A percentile compares a stretch with the other conserved stretches of the same genome.
Conservation (phyloP, 2,113 vertebrate genomes). For the Athene noctua region DNA sequence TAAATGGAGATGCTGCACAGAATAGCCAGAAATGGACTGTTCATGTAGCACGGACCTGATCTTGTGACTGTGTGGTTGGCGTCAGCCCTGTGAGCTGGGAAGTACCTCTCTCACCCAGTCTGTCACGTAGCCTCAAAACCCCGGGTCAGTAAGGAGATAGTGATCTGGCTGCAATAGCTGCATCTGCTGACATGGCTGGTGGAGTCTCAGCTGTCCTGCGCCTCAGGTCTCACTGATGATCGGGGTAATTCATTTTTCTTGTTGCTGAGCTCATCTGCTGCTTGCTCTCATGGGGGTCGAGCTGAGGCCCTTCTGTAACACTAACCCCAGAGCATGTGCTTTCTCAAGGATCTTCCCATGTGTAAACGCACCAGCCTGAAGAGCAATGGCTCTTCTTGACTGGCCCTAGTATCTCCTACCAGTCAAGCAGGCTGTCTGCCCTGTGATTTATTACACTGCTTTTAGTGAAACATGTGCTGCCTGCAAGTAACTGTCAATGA, state of each 20-base stretch:
- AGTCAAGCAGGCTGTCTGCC: not conserved
- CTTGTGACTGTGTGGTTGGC: not conserved
- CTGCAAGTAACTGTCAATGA: not conserved
- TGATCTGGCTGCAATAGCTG: not conserved
- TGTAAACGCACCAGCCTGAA: not conserved
- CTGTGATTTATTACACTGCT: not conserved
- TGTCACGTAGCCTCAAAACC: not conserved
- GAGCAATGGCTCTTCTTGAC: not conserved
- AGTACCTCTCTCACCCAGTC: not conserved
- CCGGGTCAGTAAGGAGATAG: not conserved
- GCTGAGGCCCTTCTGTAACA: not conserved
- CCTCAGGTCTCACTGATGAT: rapidly evolving
- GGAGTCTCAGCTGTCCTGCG: not conserved
- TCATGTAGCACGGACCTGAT: rapidly evolving
- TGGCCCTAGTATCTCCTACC: not conserved
- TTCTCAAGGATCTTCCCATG: not conserved
- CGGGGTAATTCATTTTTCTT: not conserved
- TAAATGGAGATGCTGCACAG: not conserved
- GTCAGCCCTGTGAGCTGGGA: not conserved
- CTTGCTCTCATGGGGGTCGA: rapidly evolving
- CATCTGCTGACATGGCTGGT: not conserved
- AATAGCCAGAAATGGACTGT: not conserved
- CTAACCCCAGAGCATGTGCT: not conserved
- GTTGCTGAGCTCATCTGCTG: not conserved
- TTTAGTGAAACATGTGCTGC: not conserved